A percentile compares a stretch with the other conserved stretches of the same genome.
These are phyloP conservation scores for Agrenia bidenticulata DNA, from an alignment of 2,888 invertebrate species.

Conservation along the genomic window DNA sequence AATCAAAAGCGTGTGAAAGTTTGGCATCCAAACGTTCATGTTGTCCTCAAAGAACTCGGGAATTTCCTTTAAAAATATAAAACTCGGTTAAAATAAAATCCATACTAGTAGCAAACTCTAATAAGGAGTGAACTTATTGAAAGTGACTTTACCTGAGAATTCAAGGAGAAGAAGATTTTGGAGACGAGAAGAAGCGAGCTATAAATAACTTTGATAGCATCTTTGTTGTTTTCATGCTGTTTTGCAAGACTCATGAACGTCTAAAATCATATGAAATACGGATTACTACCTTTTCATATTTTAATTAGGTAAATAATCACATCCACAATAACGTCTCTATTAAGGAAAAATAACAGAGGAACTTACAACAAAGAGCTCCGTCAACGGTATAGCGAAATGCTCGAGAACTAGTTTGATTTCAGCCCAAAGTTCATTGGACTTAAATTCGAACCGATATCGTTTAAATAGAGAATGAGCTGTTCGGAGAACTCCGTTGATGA, in stretches of 20 bases:
- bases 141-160: conserved; percentile 70
- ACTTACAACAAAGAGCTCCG: conserved; percentile 80
- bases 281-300: too few species aligned
- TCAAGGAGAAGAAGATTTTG: conserved; percentile 95
- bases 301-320: too few species aligned
- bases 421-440: conserved; percentile 89
- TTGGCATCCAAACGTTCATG: conserved; percentile 91
- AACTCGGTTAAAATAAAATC: too few species aligned
- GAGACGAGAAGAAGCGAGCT: conserved; percentile 83
- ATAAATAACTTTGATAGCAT: conserved; percentile 82
- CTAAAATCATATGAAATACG: conserved; percentile 59
- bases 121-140: too few species aligned
- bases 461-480: conserved; percentile 97
- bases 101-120: too few species aligned
- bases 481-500: conserved; percentile 90
- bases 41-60: conserved; percentile 99
- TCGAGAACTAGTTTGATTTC: conserved; percentile 97
- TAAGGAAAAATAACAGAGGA: too few species aligned
- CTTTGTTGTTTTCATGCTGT: conserved; percentile 74
- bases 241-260: conserved; percentile 80
- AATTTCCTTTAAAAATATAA: conserved; percentile 75
- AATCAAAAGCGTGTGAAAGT: conserved; percentile 78
- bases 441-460: conserved; percentile 91
- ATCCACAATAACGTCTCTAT: too few species aligned
- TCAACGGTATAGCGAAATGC: conserved; percentile 88